phyloP scores from a whole-genome alignment of 2,797 vertebrate species.

The Monodelphis domestica region DNA sequence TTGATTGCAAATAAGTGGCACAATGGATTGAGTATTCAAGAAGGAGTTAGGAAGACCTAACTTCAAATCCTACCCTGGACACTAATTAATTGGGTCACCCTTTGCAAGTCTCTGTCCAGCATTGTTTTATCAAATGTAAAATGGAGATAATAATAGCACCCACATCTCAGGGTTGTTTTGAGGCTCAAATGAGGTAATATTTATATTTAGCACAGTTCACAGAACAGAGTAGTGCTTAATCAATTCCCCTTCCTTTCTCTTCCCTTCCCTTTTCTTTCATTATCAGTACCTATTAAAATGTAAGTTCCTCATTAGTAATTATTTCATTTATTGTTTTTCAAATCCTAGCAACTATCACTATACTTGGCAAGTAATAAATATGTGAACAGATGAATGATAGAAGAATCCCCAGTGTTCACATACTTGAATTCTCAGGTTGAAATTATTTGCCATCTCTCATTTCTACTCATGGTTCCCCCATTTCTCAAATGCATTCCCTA shows the following conservation, averaged over 20 bases:
- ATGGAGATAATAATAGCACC: background rate
- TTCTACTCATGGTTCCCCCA: background rate
- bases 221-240: background rate
- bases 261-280: background rate
- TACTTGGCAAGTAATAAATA: background rate
- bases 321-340: background rate
- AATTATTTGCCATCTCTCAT: background rate
- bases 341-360: background rate
- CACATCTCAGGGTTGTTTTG: background rate
- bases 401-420: conserved; percentile 5
- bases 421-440: background rate
- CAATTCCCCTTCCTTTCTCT: background rate
- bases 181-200: background rate
- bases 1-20: background rate
- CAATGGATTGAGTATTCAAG: background rate
- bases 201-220: background rate
- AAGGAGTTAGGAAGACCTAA: background rate
- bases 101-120: background rate
- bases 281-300: background rate
- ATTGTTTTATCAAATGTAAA: background rate
- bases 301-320: background rate
- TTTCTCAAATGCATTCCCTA: background rate
- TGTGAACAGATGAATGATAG: background rate
- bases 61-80: background rate
- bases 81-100: background rate